Conservation (phyloP, 2,797 vertebrate genomes). For the Parotocinclus haroldoi region DNA sequence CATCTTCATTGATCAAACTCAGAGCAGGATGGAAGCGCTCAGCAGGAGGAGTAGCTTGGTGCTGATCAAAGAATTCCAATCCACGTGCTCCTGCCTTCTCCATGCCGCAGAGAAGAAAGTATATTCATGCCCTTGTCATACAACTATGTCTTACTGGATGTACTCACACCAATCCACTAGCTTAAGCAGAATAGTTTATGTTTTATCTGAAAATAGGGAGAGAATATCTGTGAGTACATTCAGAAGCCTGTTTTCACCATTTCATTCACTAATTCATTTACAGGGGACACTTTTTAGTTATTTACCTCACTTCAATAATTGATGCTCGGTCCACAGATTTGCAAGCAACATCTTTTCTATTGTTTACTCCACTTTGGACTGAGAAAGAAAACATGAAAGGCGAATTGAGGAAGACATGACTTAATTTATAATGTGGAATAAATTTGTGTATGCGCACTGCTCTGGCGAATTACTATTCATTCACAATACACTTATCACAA, state of each 20-base stretch:
- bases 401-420: constrained; percentile 59
- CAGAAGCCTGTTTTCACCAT: no score
- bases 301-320: constrained; percentile 64
- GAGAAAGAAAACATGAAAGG: constrained; percentile 73
- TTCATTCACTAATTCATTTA: constrained; percentile 8
- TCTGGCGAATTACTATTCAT: constrained; percentile 74
- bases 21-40: constrained; percentile 46
- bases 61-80: constrained; percentile 45
- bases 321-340: constrained; percentile 59
- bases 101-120: constrained; percentile 30
- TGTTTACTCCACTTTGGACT: constrained; percentile 65
- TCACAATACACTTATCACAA: constrained; percentile 77
- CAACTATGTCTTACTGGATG: constrained; percentile 7
- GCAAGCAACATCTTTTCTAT: constrained; percentile 61
- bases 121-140: constrained; percentile 21
- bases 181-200: neutral
- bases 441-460: constrained; percentile 67
- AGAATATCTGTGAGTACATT: no score
- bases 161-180: constrained; percentile 4
- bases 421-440: constrained; percentile 77
- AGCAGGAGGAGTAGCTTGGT: constrained; percentile 47
- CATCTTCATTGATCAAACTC: constrained; percentile 68
- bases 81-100: constrained; percentile 27
- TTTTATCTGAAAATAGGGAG: neutral
- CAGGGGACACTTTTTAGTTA: constrained; percentile 51